Evolutionary conservation across 2,888 invertebrate species (phyloP).

Genomic region (Stenolophus ochropezus): DNA sequence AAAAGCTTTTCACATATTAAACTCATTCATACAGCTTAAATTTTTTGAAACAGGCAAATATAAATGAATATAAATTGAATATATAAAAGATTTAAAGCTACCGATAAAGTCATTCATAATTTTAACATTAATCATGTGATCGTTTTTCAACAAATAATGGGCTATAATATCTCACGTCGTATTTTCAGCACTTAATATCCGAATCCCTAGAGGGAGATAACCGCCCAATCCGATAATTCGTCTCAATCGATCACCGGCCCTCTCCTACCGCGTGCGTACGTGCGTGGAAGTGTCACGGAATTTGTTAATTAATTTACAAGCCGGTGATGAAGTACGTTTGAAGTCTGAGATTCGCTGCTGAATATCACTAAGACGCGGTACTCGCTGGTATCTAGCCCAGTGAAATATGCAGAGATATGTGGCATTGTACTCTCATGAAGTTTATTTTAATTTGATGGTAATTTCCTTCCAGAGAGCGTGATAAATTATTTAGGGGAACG

Average conservation of each 20-base stretch:
- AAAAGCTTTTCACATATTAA: too few species aligned
- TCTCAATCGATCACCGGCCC: conserved; percentile 29
- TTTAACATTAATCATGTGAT: not conserved
- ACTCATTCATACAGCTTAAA: too few species aligned
- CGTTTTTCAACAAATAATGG: conserved; percentile 15
- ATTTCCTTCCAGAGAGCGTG: too few species aligned
- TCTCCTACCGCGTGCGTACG: conserved; percentile 7
- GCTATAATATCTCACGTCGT: not conserved
- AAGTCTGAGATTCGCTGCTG: not conserved
- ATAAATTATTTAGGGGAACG: too few species aligned
- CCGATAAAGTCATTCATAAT: not conserved
- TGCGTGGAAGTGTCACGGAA: conserved; percentile 19
- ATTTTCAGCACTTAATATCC: conserved; percentile 16
- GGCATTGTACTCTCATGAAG: not conserved
- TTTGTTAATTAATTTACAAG: conserved; percentile 26
- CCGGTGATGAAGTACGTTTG: conserved; percentile 13
- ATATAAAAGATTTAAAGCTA: not conserved
- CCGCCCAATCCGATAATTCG: conserved; percentile 28
- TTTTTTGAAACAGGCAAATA: too few species aligned
- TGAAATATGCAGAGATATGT: not conserved
- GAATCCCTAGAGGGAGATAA: conserved; percentile 2
- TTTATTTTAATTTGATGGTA: conserved; percentile 1
- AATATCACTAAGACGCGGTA: not conserved
- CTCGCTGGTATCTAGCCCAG: not conserved
- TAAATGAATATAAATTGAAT: too few species aligned